Evolutionary conservation across 2,888 invertebrate genomes (phyloP).

Genomic region (Julus scanicus): DNA sequence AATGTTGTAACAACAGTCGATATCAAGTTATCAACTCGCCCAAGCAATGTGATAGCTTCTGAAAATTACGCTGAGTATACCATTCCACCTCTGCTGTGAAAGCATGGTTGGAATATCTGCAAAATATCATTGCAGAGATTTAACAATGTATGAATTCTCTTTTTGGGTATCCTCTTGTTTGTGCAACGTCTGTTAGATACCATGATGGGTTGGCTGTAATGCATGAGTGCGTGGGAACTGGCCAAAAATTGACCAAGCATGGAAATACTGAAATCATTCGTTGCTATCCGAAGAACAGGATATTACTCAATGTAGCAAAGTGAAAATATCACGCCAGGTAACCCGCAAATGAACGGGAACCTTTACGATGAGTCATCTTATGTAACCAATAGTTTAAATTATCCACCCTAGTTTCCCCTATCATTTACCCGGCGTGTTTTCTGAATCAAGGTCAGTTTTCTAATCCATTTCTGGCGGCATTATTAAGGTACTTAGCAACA

Average conservation of each 20-base stretch:
- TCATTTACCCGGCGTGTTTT: not conserved
- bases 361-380: not conserved
- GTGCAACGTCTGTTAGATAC: not conserved
- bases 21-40: no score
- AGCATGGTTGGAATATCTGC: no score
- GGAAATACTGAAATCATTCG: not conserved
- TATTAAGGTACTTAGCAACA: slow-evolving; percentile 39
- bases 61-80: no score
- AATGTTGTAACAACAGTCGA: no score
- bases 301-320: not conserved
- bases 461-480: not conserved
- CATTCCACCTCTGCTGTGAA: no score
- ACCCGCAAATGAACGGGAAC: not conserved
- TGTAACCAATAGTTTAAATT: not conserved
- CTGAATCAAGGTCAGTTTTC: slow-evolving; percentile 19
- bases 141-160: no score
- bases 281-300: not conserved
- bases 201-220: not conserved
- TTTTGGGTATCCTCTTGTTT: no score
- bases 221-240: not conserved
- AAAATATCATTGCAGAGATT: no score
- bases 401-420: not conserved
- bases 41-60: no score
- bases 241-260: not conserved
- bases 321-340: not conserved